phyloP scores from a whole-genome alignment of 2,113 vertebrate species.

The Oreotragus oreotragus region DNA sequence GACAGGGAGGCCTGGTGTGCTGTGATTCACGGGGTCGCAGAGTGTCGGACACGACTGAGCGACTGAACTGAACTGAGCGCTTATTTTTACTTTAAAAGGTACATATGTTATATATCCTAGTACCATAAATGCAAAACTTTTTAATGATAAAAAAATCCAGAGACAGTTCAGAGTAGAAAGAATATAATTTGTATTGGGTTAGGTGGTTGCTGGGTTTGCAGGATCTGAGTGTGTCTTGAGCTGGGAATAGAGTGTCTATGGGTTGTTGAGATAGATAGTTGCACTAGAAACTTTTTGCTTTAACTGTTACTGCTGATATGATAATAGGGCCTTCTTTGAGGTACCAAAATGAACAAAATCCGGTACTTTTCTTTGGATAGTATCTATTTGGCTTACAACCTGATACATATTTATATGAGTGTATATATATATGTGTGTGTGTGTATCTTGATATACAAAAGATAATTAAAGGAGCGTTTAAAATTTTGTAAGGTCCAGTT shows the following conservation, averaged over 20 bases:
- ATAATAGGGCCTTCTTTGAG: not conserved
- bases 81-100: not conserved
- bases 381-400: not conserved
- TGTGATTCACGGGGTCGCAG: too few species aligned
- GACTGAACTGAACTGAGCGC: too few species aligned
- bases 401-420: not conserved
- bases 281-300: not conserved
- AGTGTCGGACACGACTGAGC: too few species aligned
- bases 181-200: not conserved
- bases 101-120: not conserved
- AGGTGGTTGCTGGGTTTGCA: not conserved
- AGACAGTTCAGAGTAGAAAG: not conserved
- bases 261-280: not conserved
- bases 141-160: not conserved
- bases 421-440: accelerated
- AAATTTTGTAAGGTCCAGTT: not conserved
- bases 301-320: not conserved
- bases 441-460: not conserved
- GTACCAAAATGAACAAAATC: not conserved
- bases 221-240: not conserved
- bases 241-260: not conserved
- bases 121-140: not conserved
- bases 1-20: too few species aligned
- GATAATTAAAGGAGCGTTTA: not conserved
- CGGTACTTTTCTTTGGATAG: not conserved